Conservation (phyloP, 2,888 invertebrate genomes). For the Operophtera brumata region DNA sequence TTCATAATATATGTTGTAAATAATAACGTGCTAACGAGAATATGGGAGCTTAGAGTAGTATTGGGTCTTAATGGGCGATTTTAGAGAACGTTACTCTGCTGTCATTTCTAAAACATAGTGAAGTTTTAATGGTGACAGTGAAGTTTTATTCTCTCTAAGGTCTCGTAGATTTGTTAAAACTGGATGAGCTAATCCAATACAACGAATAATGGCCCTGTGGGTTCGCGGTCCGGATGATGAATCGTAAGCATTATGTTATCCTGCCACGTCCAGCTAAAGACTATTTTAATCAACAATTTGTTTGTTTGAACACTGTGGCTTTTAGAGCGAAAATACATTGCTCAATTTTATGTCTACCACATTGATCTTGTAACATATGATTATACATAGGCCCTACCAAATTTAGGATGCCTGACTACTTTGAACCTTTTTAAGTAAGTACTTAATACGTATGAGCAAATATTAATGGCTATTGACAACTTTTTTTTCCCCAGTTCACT, state of each 20-base stretch:
- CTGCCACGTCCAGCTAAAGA: not conserved
- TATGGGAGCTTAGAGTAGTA: slow-evolving; percentile 24
- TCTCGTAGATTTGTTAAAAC: slow-evolving; percentile 41
- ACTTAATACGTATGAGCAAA: not conserved
- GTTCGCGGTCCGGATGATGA: slow-evolving; percentile 39
- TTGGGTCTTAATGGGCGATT: slow-evolving; percentile 8
- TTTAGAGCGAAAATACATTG: slow-evolving; percentile 7
- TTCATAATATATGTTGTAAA: slow-evolving; percentile 23
- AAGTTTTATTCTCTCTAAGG: slow-evolving; percentile 22
- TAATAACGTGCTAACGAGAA: slow-evolving; percentile 24
- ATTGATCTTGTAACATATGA: not conserved
- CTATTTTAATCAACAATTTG: slow-evolving; percentile 13
- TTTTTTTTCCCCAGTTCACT: too few species aligned
- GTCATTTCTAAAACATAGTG: slow-evolving; percentile 16
- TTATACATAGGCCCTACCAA: not conserved
- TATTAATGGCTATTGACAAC: too few species aligned
- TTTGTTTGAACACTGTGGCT: slow-evolving; percentile 6
- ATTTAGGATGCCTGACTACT: not conserved
- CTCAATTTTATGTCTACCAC: slow-evolving; percentile 9
- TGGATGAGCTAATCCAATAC: slow-evolving; percentile 68
- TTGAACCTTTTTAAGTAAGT: not conserved
- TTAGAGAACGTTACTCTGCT: slow-evolving; percentile 1
- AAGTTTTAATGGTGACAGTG: slow-evolving; percentile 19
- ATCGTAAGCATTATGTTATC: slow-evolving; percentile 28
- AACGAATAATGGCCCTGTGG: slow-evolving; percentile 57